Conservation (phyloP, 2,888 invertebrate species). For the Protodeltote pygarga region DNA sequence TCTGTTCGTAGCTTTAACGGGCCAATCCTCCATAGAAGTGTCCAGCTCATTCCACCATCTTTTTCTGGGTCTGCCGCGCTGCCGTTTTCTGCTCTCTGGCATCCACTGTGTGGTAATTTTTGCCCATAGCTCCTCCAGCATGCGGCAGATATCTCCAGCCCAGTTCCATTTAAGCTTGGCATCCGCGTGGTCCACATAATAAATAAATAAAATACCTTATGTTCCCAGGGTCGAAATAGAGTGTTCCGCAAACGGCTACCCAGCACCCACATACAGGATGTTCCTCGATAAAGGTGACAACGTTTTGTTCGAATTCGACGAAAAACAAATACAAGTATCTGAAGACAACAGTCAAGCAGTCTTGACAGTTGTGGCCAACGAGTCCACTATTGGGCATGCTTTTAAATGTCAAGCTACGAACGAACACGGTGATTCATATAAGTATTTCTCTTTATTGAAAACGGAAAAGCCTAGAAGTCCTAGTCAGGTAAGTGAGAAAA, state of each 20-base stretch:
- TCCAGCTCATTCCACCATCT: too few relatives aligned
- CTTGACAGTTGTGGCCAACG: conserved; percentile 58
- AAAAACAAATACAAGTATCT: conserved; percentile 56
- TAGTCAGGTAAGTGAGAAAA: conserved; percentile 56
- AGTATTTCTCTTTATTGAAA: conserved; percentile 58
- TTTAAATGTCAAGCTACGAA: conserved; percentile 71
- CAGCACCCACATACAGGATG: conserved; percentile 70
- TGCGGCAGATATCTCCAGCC: too few relatives aligned
- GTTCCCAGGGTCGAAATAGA: conserved; percentile 67
- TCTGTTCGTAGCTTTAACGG: too few relatives aligned
- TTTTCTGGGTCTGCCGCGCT: too few relatives aligned
- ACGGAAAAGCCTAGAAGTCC: conserved; percentile 62
- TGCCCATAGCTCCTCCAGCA: too few relatives aligned
- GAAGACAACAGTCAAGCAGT: conserved; percentile 58
- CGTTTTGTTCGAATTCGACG: conserved; percentile 59
- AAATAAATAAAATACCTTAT: neutral
- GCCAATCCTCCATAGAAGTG: too few relatives aligned
- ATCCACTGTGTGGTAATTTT: too few relatives aligned
- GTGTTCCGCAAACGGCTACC: conserved; percentile 68
- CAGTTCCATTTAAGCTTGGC: too few relatives aligned
- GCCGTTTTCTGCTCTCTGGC: too few relatives aligned
- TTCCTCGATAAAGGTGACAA: conserved; percentile 60
- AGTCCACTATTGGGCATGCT: conserved; percentile 58
- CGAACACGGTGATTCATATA: conserved; percentile 57
- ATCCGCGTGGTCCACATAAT: too few relatives aligned